Conservation (phyloP, 2,888 invertebrate species). For the Pristionchus exspectatus region DNA sequence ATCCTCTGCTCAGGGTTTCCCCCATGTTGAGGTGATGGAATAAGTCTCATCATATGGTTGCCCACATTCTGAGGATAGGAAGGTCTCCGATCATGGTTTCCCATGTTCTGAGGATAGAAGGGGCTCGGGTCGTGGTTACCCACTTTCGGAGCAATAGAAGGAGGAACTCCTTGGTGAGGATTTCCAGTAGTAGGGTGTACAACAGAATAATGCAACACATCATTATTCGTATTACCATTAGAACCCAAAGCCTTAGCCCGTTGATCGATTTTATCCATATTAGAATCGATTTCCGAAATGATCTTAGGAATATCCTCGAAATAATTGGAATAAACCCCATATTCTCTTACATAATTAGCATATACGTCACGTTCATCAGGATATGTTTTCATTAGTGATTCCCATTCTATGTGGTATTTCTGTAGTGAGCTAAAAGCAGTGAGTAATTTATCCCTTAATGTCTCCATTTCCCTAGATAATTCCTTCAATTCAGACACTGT, state of each 20-base stretch:
- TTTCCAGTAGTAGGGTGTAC: background rate
- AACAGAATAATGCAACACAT: too few relatives aligned
- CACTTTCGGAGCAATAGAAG: background rate
- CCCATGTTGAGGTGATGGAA: background rate
- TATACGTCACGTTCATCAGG: background rate
- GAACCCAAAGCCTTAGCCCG: background rate
- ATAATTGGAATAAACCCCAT: background rate
- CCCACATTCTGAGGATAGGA: background rate
- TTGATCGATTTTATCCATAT: background rate
- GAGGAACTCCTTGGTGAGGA: background rate
- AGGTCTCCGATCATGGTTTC: background rate
- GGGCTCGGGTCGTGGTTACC: background rate
- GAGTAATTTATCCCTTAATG: background rate
- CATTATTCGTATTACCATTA: background rate
- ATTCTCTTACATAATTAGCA: background rate
- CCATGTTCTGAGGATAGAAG: background rate
- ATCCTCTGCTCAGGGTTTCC: background rate
- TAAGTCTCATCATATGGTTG: background rate
- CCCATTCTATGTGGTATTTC: slow-evolving; percentile 8
- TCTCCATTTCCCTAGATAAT: background rate
- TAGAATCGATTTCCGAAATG: background rate
- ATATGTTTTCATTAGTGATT: background rate
- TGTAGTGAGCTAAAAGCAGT: background rate
- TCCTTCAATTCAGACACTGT: background rate
- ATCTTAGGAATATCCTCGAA: background rate